These are phyloP conservation scores for Anolis apletophallus DNA, from an alignment of 2,797 vertebrate species.

Conservation along the genomic window DNA sequence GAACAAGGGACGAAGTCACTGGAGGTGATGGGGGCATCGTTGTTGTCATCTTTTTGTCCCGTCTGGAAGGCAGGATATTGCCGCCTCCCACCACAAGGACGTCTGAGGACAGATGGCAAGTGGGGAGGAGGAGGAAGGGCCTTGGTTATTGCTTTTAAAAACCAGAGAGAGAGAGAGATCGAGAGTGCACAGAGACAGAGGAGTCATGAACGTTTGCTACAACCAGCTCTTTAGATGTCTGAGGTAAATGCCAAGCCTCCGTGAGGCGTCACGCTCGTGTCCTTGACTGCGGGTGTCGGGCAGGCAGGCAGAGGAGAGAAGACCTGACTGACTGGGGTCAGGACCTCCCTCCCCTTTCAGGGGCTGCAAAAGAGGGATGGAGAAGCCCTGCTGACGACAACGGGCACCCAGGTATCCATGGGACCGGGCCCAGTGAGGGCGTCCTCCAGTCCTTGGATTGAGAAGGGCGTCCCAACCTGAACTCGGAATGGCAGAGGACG, in stretches of 20 bases:
- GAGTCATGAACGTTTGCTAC: neutral
- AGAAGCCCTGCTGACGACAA: neutral
- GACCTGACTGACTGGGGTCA: neutral
- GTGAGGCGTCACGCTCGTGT: neutral
- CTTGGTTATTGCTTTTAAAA: constrained; percentile 23
- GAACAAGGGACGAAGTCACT: too few relatives aligned
- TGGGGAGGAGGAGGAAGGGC: neutral
- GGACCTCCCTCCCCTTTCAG: neutral
- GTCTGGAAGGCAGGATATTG: neutral
- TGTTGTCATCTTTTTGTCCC: neutral
- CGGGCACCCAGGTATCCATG: neutral
- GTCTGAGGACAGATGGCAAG: neutral
- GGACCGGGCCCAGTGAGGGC: neutral
- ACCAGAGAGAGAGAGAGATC: neutral
- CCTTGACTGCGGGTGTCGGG: neutral
- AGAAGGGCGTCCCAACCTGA: neutral
- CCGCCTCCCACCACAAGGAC: neutral
- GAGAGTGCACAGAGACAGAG: neutral
- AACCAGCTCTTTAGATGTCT: neutral
- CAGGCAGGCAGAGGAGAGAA: neutral
- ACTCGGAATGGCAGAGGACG: neutral
- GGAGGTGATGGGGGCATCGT: too few relatives aligned
- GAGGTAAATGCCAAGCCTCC: constrained; percentile 10
- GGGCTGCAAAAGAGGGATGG: neutral
- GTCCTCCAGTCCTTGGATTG: neutral